phyloP scores from a whole-genome alignment of 92 coral and sea anemone species.

The Siderastrea radians region DNA sequence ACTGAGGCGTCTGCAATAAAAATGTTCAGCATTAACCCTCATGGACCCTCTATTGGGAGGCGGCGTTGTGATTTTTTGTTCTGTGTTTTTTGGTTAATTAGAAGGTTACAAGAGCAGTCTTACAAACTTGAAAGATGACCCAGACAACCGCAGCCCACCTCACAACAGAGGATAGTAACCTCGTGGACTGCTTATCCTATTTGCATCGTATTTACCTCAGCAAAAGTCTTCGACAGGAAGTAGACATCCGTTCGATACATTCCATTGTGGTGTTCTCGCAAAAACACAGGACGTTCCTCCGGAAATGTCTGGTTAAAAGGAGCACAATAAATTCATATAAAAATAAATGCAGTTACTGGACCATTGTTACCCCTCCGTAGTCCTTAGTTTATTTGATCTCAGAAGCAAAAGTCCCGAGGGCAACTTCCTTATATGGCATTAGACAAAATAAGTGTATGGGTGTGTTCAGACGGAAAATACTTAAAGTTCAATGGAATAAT shows the following conservation, averaged over 20 bases:
- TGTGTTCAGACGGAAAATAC: no score
- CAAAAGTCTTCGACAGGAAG: constrained; percentile 85
- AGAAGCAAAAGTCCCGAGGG: no score
- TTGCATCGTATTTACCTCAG: constrained; percentile 70
- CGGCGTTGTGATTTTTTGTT: background rate
- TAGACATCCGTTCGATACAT: constrained; percentile 96
- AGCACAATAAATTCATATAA: background rate
- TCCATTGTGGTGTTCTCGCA: constrained; percentile 96
- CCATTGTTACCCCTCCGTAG: no score
- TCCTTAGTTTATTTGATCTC: no score
- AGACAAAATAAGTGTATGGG: no score
- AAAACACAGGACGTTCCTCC: constrained; percentile 84
- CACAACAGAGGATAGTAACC: no score
- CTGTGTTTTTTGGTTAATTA: no score
- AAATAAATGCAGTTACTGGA: background rate
- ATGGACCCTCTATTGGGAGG: no score
- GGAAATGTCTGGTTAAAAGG: constrained; percentile 80
- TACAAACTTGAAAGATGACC: background rate
- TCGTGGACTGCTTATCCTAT: no score
- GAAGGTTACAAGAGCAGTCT: background rate
- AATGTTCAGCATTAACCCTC: background rate
- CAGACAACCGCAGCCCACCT: no score
- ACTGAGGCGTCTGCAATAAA: constrained; percentile 78
- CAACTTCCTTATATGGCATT: no score
- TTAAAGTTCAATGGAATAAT: no score